phyloP scores from a whole-genome alignment of 2,113 vertebrate species.

The Pogona vitticeps region DNA sequence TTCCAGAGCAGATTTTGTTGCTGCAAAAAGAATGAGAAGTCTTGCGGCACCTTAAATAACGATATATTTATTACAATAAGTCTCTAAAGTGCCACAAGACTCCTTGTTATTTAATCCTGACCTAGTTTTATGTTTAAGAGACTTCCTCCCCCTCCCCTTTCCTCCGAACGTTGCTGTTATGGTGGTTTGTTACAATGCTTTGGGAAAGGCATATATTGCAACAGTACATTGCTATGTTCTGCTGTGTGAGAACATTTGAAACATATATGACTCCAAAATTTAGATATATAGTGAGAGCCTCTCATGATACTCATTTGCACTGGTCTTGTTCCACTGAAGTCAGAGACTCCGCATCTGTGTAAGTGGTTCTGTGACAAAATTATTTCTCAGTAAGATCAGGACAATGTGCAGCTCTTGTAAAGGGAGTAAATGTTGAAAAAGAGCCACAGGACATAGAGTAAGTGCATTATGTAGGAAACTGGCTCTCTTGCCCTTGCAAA shows the following conservation, averaged over 20 bases:
- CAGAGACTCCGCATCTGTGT: background rate
- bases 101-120: constrained; percentile 48
- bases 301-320: background rate
- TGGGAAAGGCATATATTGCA: constrained; percentile 37
- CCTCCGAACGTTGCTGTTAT: constrained; percentile 18
- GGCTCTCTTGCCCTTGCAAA: constrained; percentile 55
- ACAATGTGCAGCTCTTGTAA: constrained; percentile 47
- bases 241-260: constrained; percentile 55
- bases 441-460: constrained; percentile 67
- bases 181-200: constrained; percentile 46
- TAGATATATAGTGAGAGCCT: background rate
- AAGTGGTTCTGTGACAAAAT: background rate
- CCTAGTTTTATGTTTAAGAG: constrained; percentile 54
- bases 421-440: constrained; percentile 58
- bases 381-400: constrained; percentile 53
- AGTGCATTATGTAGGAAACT: constrained; percentile 68
- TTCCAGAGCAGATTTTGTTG: background rate
- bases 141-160: constrained; percentile 22
- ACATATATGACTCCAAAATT: constrained; percentile 18
- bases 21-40: background rate
- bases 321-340: background rate
- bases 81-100: background rate
- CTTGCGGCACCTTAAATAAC: background rate
- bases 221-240: constrained; percentile 53
- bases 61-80: background rate